phyloP scores from a whole-genome alignment of 2,113 vertebrate species.

The Mastomys coucha region DNA sequence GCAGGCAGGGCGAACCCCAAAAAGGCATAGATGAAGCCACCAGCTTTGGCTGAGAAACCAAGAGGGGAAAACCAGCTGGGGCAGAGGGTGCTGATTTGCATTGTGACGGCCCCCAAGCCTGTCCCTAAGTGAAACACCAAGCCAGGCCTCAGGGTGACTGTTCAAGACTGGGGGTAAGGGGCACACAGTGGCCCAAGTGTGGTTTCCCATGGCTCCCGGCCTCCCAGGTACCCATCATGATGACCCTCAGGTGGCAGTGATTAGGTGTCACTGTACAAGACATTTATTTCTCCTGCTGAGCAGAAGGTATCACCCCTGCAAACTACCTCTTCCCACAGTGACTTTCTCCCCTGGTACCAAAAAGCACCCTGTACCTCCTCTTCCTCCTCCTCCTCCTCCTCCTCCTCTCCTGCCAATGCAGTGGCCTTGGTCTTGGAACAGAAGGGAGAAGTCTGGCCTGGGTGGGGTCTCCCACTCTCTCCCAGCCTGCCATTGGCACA shows the following conservation, averaged over 20 bases:
- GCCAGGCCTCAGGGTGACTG: constrained; percentile 56
- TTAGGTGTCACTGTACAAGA: constrained; percentile 63
- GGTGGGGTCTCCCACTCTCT: neutral
- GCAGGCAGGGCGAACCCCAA: neutral
- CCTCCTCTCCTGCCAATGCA: constrained; percentile 13
- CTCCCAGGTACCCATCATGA: constrained; percentile 62
- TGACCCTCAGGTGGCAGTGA: constrained; percentile 80
- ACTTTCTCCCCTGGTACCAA: constrained; percentile 84
- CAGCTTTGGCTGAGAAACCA: constrained; percentile 22
- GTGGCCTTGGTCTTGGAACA: constrained; percentile 66
- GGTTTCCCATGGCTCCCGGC: neutral
- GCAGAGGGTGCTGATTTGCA: neutral
- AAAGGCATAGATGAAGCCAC: constrained; percentile 50
- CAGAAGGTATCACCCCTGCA: constrained; percentile 76
- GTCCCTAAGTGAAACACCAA: constrained; percentile 25
- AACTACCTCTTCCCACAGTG: constrained; percentile 84
- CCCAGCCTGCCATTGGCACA: neutral
- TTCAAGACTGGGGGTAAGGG: neutral
- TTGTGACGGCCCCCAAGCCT: neutral
- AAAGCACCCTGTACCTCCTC: constrained; percentile 75
- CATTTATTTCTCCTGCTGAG: constrained; percentile 81
- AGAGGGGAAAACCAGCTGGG: neutral
- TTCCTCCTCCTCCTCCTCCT: neutral
- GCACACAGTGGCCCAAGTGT: neutral
- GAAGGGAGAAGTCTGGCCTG: constrained; percentile 36